These are phyloP conservation scores for Drosophila navojoa DNA, from an alignment of 1,140 invertebrate species.

Conservation along the genomic window DNA sequence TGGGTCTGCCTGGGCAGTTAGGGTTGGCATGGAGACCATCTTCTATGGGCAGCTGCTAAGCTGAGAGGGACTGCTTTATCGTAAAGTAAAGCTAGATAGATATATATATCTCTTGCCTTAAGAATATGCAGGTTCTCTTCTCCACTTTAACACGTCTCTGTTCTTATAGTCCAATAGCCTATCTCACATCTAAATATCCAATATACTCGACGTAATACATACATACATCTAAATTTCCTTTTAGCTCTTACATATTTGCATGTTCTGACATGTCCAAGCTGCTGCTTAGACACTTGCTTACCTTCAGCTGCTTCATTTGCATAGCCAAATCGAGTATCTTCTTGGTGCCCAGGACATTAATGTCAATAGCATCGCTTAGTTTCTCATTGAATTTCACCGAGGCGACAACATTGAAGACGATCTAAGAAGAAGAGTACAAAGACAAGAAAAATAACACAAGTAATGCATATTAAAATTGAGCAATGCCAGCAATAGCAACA, in stretches of 20 bases:
- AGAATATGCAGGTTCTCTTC: too few relatives aligned
- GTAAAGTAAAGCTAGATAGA: too few relatives aligned
- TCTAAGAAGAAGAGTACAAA: constrained; percentile 76
- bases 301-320: constrained; percentile 88
- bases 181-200: too few relatives aligned
- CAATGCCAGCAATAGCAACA: constrained; percentile 1
- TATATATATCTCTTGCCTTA: too few relatives aligned
- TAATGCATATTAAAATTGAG: constrained; percentile 74
- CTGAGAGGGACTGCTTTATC: too few relatives aligned
- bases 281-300: constrained; percentile 66
- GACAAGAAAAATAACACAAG: constrained; percentile 26
- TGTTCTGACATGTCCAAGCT: not conserved
- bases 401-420: constrained; percentile 95
- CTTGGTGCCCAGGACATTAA: constrained; percentile 87
- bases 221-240: not conserved
- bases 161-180: too few relatives aligned
- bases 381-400: constrained; percentile 95
- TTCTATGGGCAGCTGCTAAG: too few relatives aligned
- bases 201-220: too few relatives aligned
- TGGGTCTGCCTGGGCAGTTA: too few relatives aligned
- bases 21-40: too few relatives aligned
- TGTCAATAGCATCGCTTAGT: constrained; percentile 86
- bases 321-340: constrained; percentile 86
- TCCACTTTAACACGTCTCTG: too few relatives aligned
- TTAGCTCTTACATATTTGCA: not conserved